Conservation (phyloP, 1,140 invertebrate genomes). For the Drosophila pruinosa region DNA sequence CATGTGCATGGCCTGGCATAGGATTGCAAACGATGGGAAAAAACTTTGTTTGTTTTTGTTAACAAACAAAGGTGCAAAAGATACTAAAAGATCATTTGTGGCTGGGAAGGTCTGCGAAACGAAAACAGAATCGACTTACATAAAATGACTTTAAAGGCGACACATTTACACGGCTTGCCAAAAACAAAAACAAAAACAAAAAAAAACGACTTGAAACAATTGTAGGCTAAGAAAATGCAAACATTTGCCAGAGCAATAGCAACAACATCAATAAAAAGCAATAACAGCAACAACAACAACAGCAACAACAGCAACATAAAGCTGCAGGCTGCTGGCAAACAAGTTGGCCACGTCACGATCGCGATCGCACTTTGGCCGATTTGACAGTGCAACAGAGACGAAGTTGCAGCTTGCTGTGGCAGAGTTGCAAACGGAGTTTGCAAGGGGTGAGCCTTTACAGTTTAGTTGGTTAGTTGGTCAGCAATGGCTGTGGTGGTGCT, state of each 20-base stretch:
- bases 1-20: slow-evolving; percentile 4
- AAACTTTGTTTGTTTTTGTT: slow-evolving; percentile 25
- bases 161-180: slow-evolving; percentile 71
- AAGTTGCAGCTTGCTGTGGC: not conserved
- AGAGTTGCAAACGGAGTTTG: not conserved
- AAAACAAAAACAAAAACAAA: slow-evolving; percentile 51
- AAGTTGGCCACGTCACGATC: slow-evolving; percentile 80
- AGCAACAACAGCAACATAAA: slow-evolving; percentile 25
- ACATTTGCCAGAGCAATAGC: slow-evolving; percentile 35
- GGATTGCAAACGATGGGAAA: slow-evolving; percentile 54
- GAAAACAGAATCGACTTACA: slow-evolving; percentile 75
- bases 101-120: slow-evolving; percentile 48
- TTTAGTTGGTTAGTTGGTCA: slow-evolving; percentile 79
- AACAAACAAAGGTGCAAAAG: slow-evolving; percentile 33
- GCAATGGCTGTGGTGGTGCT: not conserved
- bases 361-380: slow-evolving; percentile 71
- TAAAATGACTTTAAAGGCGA: slow-evolving; percentile 80
- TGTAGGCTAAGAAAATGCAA: slow-evolving; percentile 58
- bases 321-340: slow-evolving; percentile 40
- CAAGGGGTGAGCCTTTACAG: slow-evolving; percentile 23
- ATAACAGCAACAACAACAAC: slow-evolving; percentile 12
- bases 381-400: slow-evolving; percentile 54
- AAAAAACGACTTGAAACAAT: slow-evolving; percentile 57
- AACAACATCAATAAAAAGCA: slow-evolving; percentile 19
- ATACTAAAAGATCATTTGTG: slow-evolving; percentile 62